Conservation (phyloP, 2,113 vertebrate species). For the Serinus canaria region DNA sequence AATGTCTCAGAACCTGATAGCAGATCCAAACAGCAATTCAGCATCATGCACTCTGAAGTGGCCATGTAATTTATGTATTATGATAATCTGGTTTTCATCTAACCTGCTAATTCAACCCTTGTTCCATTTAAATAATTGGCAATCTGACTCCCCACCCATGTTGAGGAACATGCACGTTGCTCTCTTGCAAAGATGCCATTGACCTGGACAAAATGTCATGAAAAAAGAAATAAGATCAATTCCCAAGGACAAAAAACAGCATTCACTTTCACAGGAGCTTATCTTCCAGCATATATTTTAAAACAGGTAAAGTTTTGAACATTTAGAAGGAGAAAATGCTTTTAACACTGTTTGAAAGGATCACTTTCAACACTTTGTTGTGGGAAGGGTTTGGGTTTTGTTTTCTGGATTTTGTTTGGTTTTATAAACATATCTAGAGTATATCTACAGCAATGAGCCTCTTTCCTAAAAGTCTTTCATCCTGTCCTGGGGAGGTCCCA, state of each 20-base stretch:
- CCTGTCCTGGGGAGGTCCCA: not conserved
- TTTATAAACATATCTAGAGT: not conserved
- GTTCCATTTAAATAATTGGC: constrained; percentile 21
- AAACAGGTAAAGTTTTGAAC: not conserved
- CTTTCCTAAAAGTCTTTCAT: not conserved
- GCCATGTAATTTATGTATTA: constrained; percentile 22
- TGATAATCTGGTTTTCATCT: constrained; percentile 55
- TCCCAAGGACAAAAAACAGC: not conserved
- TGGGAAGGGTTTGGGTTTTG: not conserved
- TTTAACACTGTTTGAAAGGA: not conserved
- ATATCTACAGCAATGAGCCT: not conserved
- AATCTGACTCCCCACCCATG: constrained; percentile 34
- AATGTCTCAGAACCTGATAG: not conserved
- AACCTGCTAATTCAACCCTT: not conserved
- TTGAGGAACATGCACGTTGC: not conserved
- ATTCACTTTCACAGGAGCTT: not conserved
- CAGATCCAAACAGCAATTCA: constrained; percentile 5
- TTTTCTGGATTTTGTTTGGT: not conserved
- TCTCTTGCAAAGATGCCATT: not conserved
- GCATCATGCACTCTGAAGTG: not conserved
- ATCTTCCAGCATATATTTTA: not conserved
- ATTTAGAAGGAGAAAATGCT: not conserved
- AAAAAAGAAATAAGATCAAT: not conserved
- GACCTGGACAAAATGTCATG: not conserved
- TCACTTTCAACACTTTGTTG: not conserved